Evolutionary conservation across 2,797 vertebrate genomes (phyloP).

Genomic region (Saxicola maurus): DNA sequence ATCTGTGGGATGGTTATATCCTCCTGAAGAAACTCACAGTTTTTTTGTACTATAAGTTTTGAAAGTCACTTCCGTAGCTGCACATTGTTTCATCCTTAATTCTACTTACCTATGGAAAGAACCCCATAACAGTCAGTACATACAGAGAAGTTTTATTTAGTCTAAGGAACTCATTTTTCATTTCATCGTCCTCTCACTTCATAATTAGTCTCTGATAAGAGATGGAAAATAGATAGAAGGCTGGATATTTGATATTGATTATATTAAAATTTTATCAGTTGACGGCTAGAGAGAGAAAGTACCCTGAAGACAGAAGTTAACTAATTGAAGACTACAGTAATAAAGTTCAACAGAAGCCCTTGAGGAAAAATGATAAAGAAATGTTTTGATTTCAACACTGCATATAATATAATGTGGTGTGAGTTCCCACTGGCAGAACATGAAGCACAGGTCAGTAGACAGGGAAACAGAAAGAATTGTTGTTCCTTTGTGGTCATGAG

Average conservation of each 20-base stretch:
- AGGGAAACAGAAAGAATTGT: not conserved
- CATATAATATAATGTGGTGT: not conserved
- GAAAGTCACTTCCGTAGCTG: not conserved
- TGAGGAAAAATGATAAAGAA: not conserved
- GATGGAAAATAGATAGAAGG: not conserved
- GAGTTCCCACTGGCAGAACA: not conserved
- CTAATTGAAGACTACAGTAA: not conserved
- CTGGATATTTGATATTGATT: slow-evolving; percentile 26
- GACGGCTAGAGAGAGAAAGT: not conserved
- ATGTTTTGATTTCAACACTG: not conserved
- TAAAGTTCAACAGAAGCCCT: not conserved
- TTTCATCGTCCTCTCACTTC: not conserved
- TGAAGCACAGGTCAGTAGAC: not conserved
- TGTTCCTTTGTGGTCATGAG: not conserved
- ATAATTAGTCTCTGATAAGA: not conserved
- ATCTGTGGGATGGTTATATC: not conserved
- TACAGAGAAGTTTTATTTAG: not conserved
- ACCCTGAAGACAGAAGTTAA: slow-evolving; percentile 16
- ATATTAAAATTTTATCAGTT: slow-evolving; percentile 4
- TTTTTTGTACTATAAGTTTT: not conserved
- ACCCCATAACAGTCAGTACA: not conserved
- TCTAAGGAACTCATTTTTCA: not conserved
- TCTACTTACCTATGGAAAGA: not conserved
- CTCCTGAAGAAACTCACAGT: not conserved
- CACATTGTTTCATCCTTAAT: not conserved